A percentile compares a stretch with the other conserved stretches of the same genome.
phyloP scores from a whole-genome alignment of 2,888 invertebrate genomes.

The Agrotis puta region DNA sequence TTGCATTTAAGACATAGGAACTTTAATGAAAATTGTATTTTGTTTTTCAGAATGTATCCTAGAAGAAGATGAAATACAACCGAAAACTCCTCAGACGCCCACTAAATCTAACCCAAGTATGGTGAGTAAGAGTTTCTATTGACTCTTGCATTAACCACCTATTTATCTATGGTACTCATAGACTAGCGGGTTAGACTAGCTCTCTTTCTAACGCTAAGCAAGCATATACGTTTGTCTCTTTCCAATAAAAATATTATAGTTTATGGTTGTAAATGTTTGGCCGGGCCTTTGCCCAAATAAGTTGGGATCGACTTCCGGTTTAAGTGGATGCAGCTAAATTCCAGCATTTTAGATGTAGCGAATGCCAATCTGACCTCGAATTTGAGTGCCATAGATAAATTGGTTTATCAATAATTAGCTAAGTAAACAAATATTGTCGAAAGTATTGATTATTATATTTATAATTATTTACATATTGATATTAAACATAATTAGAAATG shows the following conservation, averaged over 20 bases:
- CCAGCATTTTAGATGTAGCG: too few species aligned
- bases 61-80: conserved; percentile 43
- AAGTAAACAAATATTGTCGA: neutral
- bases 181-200: too few species aligned
- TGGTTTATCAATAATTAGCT: neutral
- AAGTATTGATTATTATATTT: neutral
- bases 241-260: too few species aligned
- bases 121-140: conserved; percentile 47
- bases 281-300: too few species aligned
- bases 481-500: conserved; percentile 13
- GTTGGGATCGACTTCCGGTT: too few species aligned
- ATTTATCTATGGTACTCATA: conserved; percentile 30
- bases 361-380: too few species aligned
- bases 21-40: too few species aligned
- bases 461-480: neutral
- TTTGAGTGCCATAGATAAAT: conserved; percentile 22
- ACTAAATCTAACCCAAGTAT: conserved; percentile 42
- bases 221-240: conserved; percentile 6
- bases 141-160: conserved; percentile 7
- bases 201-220: conserved; percentile 19
- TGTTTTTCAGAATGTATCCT: conserved; percentile 42
- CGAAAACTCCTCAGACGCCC: conserved; percentile 10
- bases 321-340: too few species aligned
- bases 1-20: too few species aligned
- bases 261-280: too few species aligned